Evolutionary conservation across 2,797 vertebrate genomes (phyloP).

Genomic region (Champsocephalus gunnari): DNA sequence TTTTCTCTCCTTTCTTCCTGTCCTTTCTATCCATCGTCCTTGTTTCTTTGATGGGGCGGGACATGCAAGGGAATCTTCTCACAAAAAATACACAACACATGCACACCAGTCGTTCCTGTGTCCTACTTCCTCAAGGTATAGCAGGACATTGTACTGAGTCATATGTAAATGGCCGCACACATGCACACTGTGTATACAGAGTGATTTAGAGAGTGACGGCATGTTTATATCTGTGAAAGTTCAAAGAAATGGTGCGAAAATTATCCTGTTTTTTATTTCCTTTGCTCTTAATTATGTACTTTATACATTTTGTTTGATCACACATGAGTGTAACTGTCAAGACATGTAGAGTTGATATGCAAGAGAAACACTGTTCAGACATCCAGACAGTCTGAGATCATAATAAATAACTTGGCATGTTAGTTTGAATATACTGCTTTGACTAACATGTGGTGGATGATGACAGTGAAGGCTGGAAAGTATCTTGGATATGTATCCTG

Average conservation of each 20-base stretch:
- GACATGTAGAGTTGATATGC: conserved; percentile 60
- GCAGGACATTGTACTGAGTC: conserved; percentile 26
- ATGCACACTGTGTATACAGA: conserved; percentile 39
- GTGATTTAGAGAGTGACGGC: conserved; percentile 52
- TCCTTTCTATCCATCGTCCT: conserved; percentile 53
- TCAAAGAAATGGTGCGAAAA: conserved; percentile 48
- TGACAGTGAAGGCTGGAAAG: conserved; percentile 7
- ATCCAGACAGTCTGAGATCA: conserved; percentile 63
- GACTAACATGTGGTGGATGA: conserved; percentile 23
- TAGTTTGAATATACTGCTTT: conserved; percentile 24
- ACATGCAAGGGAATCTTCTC: conserved; percentile 24
- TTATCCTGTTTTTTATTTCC: conserved; percentile 60
- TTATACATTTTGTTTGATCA: conserved; percentile 59
- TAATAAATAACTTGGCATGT: conserved; percentile 42
- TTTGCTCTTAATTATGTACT: conserved; percentile 39
- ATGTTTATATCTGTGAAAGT: conserved; percentile 64
- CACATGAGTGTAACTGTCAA: conserved; percentile 54
- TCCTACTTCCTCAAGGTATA: conserved; percentile 37
- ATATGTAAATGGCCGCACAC: conserved; percentile 25
- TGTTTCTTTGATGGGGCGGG: conserved; percentile 46
- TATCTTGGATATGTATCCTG: background rate
- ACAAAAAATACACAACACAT: conserved; percentile 22
- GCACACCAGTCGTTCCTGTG: conserved; percentile 9
- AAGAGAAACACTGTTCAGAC: conserved; percentile 64
- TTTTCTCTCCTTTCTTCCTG: conserved; percentile 70